Evolutionary conservation across 2,797 vertebrate species (phyloP).

Genomic region (Varecia variegata): DNA sequence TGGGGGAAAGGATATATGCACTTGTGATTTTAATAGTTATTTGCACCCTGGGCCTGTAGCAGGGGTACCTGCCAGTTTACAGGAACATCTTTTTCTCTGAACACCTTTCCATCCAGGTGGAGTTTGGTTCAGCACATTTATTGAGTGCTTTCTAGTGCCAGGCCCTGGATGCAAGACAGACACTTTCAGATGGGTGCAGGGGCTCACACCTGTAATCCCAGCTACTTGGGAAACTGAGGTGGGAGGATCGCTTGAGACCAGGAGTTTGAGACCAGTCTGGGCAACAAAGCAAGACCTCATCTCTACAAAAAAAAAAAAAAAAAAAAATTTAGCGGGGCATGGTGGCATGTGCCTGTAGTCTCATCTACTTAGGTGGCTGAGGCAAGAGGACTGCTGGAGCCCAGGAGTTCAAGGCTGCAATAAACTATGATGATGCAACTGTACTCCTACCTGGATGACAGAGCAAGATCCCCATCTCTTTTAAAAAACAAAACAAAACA

Average conservation of each 20-base stretch:
- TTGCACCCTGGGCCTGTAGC: no score
- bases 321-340: no score
- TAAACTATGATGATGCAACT: neutral
- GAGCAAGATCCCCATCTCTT: no score
- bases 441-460: no score
- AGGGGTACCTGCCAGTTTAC: neutral
- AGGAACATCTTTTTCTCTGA: neutral
- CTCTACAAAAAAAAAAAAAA: neutral
- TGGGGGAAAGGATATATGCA: neutral
- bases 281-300: neutral
- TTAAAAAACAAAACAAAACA: no score
- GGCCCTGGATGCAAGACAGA: slow-evolving; percentile 33
- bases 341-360: no score
- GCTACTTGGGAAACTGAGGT: neutral
- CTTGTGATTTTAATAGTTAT: neutral
- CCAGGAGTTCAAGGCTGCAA: neutral
- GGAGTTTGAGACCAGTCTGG: neutral
- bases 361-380: no score
- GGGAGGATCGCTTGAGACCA: neutral
- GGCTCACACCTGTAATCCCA: neutral
- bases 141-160: neutral
- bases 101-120: neutral
- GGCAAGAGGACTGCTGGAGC: no score
- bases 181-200: neutral
- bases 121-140: neutral